phyloP scores from a whole-genome alignment of 2,797 vertebrate genomes.

The Gymnodraco acuticeps region DNA sequence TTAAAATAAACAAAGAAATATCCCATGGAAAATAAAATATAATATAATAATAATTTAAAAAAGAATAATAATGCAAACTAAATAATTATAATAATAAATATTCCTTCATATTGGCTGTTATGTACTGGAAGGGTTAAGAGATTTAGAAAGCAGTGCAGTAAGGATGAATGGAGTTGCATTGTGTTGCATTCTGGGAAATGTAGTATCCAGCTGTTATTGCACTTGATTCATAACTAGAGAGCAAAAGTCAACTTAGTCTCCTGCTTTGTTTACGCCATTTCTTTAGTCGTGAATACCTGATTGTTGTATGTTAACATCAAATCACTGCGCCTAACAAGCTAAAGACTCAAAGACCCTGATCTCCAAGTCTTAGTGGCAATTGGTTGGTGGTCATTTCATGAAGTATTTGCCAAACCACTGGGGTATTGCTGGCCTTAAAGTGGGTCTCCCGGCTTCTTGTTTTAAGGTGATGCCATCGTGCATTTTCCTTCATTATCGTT shows the following conservation, averaged over 20 bases:
- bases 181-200: background rate
- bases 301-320: background rate
- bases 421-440: background rate
- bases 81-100: background rate
- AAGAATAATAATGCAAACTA: no score
- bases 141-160: background rate
- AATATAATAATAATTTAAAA: no score
- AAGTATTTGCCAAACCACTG: constrained; percentile 5
- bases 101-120: background rate
- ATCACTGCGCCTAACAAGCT: background rate
- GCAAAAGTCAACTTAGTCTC: background rate
- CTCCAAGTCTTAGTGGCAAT: background rate
- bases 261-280: constrained; percentile 11
- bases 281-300: background rate
- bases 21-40: no score
- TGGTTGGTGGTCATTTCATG: constrained; percentile 1
- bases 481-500: background rate
- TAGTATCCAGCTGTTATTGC: background rate
- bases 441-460: background rate
- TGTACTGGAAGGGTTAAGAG: background rate
- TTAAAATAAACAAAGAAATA: no score
- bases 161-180: background rate
- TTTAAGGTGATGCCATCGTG: constrained; percentile 4
- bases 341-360: no score
- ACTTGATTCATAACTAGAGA: background rate